phyloP scores from a whole-genome alignment of 1,140 invertebrate genomes.

The Brachionus rubens region DNA sequence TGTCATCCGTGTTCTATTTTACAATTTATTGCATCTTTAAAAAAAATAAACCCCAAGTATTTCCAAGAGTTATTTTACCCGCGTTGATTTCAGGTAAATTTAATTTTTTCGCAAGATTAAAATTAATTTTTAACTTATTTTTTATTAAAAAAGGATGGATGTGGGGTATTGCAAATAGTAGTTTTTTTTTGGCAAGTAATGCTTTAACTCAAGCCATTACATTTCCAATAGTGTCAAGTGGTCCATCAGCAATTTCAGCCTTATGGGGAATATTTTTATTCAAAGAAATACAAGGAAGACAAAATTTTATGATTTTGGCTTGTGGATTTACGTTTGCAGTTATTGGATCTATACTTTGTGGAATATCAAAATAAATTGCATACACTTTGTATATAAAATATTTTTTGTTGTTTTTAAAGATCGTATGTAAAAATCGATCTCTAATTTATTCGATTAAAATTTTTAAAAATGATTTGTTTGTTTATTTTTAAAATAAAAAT shows the following conservation, averaged over 20 bases:
- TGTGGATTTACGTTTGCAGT: constrained; percentile 23
- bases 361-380: constrained; percentile 35
- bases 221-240: constrained; percentile 58
- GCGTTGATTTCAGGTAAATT: constrained; percentile 53
- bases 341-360: constrained; percentile 36
- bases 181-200: constrained; percentile 61
- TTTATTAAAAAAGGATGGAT: constrained; percentile 52
- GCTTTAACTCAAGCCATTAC: constrained; percentile 58
- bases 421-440: too few relatives aligned
- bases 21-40: constrained; percentile 56
- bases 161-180: constrained; percentile 59
- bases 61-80: constrained; percentile 58
- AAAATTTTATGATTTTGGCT: constrained; percentile 37
- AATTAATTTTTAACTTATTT: not conserved
- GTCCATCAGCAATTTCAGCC: constrained; percentile 49
- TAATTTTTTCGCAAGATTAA: not conserved
- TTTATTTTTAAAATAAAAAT: too few relatives aligned
- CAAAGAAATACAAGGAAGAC: constrained; percentile 49
- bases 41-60: constrained; percentile 58
- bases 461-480: too few relatives aligned
- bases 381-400: constrained; percentile 19
- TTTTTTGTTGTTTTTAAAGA: too few relatives aligned
- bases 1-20: constrained; percentile 58
- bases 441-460: too few relatives aligned
- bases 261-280: constrained; percentile 52